Base-by-base conservation (phyloP, 2,888 invertebrate species). In the Pandemis heparana region DNA sequence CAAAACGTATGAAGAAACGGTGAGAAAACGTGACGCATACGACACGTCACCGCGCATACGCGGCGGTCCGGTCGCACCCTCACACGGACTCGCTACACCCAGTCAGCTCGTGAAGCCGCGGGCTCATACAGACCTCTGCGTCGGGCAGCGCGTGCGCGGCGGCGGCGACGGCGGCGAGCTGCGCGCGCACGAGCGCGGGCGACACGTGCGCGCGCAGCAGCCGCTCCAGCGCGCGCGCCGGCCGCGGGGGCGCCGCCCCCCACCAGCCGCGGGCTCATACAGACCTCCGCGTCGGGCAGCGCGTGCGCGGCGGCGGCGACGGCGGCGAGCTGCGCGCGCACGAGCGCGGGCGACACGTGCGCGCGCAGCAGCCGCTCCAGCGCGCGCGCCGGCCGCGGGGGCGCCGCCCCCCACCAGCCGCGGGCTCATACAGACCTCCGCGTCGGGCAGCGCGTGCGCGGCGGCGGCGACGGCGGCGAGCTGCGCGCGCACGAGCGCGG, bases 331-430 rank as follows among this genome's bases (percentile, higher is more conserved):
- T 82, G 83, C 0, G 56, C 70, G 32, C 74, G 63, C n/a, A 77
- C 74, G 70, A 77, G 75, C 46, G 53, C 78, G 78, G 82, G 85
- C 83, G 82, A 74, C 74, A 87, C 80, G 80, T 77, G 80, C 32
- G 96, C 96, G n/a, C 96, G 96, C 76, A 97, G 96, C 71, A 79
- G 72, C 10, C 79, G 95, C 96, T 97, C 98, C 97, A 98, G 83
- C 96, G 78, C 72, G 74, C 96, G 65, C 97, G 95, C 23, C n/a
- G 97, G 97, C 32, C 75, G 67, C 68, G 65, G 6, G 71, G 16
- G 76, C 8, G 59, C 51, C 78, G 75, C 23, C 76, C 76, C 75
- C n/a, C 5, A 97, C 98, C 14, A 48, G 10, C 48, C 14, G 48
- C n/a, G 5, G 3, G 14, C 48, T 14, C n/a, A 7, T 1, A 3